Evolutionary conservation across 2,113 vertebrate species (phyloP), one percentile per base, ranked within the genome.

Genomic region (Orcinus orca): DNA sequence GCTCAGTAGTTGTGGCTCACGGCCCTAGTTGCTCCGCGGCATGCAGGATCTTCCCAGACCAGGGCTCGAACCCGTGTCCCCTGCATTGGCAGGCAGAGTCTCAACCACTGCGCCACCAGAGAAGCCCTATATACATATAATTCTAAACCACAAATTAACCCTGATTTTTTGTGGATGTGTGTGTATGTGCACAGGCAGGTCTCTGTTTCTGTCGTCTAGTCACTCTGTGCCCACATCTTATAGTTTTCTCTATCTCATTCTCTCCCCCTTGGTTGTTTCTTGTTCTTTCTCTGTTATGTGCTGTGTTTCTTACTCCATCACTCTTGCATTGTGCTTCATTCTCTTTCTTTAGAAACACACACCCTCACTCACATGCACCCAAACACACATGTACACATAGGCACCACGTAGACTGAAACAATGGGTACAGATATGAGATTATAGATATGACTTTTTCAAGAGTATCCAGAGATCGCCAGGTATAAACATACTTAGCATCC

Each of bases 191-290:
- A 25, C 2, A 20, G 21, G 5, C 9, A 8, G 11, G 4, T 17
- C 4, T 76, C 41, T 63, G 8, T 41, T 23, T 76, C 23, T 23
- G 17, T 20, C 31, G 4, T 17, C 14, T 13, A 4, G 6, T 10
- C 25, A 31, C 9, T 74, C 12, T 38, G 3, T 33, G 0, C 3
- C 18, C 25, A 33, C 3, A 4, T 12, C 8, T 26, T 25, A 21
- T 0, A 33, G 26, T 36, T 9, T 6, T 62, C 0, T 26, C 5
- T 36, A 9, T 12, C 2, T 1, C 6, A 0, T 31, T 60, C 6
- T 23, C 47, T 71, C 4, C 31, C 13, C 13, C 41, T 44, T 8
- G 76, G 15, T 20, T 25, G 15, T 15, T 25, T 70, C 20, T 41
- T 8, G 0, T 41, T 91, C 60, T 80, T 38, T 25, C 41, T 63